Conservation (phyloP, 2,113 vertebrate species). For the Xiphias gladius region DNA sequence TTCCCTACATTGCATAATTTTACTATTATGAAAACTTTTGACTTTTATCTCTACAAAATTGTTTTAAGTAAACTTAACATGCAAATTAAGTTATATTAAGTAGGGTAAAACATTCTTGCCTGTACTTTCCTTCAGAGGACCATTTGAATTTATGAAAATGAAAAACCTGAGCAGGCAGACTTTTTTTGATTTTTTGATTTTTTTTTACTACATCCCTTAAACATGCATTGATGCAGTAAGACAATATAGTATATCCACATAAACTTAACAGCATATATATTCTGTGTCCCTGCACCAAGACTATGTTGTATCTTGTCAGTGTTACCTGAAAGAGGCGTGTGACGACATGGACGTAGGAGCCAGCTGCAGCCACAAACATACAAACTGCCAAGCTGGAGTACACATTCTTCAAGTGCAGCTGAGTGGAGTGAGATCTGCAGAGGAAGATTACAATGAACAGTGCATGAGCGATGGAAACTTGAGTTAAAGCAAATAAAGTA, state of each 20-base stretch:
- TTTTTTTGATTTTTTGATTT: too few relatives aligned
- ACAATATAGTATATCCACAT: too few relatives aligned
- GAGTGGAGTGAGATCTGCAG: conserved; percentile 91
- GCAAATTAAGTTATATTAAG: too few relatives aligned
- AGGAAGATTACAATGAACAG: background rate
- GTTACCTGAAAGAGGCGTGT: conserved; percentile 92
- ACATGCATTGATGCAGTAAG: too few relatives aligned
- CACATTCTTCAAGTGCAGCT: conserved; percentile 96
- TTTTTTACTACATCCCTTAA: too few relatives aligned
- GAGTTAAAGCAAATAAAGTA: background rate
- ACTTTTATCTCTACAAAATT: too few relatives aligned
- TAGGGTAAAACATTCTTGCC: background rate
- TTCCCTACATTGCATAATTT: too few relatives aligned
- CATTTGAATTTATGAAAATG: background rate
- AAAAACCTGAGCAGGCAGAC: background rate
- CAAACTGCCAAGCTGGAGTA: conserved; percentile 93
- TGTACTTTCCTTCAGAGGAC: background rate
- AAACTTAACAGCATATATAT: too few relatives aligned
- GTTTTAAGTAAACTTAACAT: too few relatives aligned
- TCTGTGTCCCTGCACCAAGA: background rate
- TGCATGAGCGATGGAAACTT: background rate
- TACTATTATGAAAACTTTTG: too few relatives aligned
- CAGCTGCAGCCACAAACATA: conserved; percentile 91
- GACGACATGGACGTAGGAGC: conserved; percentile 91
- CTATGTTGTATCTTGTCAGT: background rate